phyloP scores from a whole-genome alignment of 2,888 invertebrate species.

The Apocheima hispidaria region DNA sequence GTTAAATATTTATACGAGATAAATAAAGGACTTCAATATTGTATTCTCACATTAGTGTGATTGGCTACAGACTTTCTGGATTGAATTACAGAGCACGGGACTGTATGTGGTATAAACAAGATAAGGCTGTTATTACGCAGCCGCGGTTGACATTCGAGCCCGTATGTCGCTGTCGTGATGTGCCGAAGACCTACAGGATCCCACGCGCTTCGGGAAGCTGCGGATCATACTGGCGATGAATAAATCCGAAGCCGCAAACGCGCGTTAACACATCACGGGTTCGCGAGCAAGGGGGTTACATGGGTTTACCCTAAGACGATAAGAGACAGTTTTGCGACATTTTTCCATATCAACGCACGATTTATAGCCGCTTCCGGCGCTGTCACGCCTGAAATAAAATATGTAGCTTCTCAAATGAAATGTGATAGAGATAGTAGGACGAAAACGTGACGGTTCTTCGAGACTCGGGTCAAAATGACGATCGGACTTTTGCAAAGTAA shows the following conservation, averaged over 20 bases:
- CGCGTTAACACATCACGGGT: slow-evolving; percentile 51
- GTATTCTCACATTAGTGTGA: slow-evolving; percentile 32
- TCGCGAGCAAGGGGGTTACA: slow-evolving; percentile 34
- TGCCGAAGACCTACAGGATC: slow-evolving; percentile 65
- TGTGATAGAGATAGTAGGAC: slow-evolving; percentile 60
- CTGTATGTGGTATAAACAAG: slow-evolving; percentile 59
- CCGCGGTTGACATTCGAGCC: slow-evolving; percentile 78
- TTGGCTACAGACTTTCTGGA: slow-evolving; percentile 32
- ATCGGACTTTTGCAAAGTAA: slow-evolving; percentile 33
- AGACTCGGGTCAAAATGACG: slow-evolving; percentile 43
- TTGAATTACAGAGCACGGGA: slow-evolving; percentile 41
- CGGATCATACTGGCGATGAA: slow-evolving; percentile 67
- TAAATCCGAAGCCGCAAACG: slow-evolving; percentile 53
- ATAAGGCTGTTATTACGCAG: slow-evolving; percentile 68
- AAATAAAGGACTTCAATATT: slow-evolving; percentile 35
- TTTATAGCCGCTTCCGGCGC: slow-evolving; percentile 68
- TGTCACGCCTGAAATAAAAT: slow-evolving; percentile 72
- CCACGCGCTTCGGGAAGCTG: slow-evolving; percentile 74
- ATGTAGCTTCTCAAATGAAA: slow-evolving; percentile 64
- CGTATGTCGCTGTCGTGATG: slow-evolving; percentile 43
- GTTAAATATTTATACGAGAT: slow-evolving; percentile 29
- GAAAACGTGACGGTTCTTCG: slow-evolving; percentile 54
- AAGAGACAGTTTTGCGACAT: slow-evolving; percentile 69
- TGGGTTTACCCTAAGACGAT: slow-evolving; percentile 60
- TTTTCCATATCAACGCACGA: slow-evolving; percentile 72